Base-by-base conservation (phyloP, 2,797 vertebrate species). In the Pseudochromis fuscus region DNA sequence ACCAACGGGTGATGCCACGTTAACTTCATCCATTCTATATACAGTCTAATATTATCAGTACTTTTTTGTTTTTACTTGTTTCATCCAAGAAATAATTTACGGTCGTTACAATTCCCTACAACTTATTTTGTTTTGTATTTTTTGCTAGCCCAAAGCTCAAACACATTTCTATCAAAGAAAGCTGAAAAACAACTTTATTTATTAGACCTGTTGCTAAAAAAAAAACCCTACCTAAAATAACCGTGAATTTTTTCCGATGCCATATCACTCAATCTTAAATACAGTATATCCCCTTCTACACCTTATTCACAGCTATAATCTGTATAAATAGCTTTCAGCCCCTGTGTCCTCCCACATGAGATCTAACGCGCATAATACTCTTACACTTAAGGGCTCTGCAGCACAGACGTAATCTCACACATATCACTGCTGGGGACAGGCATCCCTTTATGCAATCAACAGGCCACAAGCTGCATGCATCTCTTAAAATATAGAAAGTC, bases 341-440 rank as follows among this genome's bases (percentile, higher is more conserved):
- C 52, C 62, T 13, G 46, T 56, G 57, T 65, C 80, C 71, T 84
- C 84, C 88, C 81, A 77, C 81, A 72, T 76, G 83, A 85, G 67
- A 77, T 69, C 59, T 45, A 76, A 71, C 66, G 56, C 7, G 38
- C 63, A 67, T 83, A 76, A 83, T 79, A 67, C 66, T 86, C 59
- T 81, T 68, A 84, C 81, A 77, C 83, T 77, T 72, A 83, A 75
- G 63, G 69, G 76, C 71, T 76, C 72, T 72, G 82, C 61, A 79
- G 85, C 81, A 75, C 83, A 81, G 75, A 88, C 8, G 53, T 66
- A 81, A 90, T 90, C 82, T 88, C 82, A 76, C 83, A 85, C 76
- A 77, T 79, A 72, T 67, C 82, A 74, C 65, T 80, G 55, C 46
- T 56, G 61, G 71, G 77, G 73, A 75, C 50, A 40, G 56, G 52